Conservation (phyloP, 2,888 invertebrate genomes). For the Diploptera punctata region DNA sequence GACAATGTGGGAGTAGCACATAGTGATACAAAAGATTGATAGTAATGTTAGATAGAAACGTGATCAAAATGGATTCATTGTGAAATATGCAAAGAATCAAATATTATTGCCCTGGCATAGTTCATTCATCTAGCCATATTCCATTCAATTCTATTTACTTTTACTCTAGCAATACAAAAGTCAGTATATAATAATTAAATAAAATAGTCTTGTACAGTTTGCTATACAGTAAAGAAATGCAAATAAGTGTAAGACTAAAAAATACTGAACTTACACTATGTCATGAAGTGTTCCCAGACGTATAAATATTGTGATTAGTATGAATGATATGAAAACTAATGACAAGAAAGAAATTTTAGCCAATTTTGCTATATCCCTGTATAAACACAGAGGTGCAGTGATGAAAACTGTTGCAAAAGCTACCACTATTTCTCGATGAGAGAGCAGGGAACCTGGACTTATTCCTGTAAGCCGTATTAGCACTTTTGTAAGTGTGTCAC, state of each 20-base stretch:
- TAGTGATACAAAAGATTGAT: too few species aligned
- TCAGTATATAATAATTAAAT: too few species aligned
- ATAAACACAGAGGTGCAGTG: slow-evolving; percentile 80
- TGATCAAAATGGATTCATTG: too few species aligned
- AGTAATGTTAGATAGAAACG: too few species aligned
- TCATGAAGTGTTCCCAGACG: slow-evolving; percentile 64
- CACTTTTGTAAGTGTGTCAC: slow-evolving; percentile 84
- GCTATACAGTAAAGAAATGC: background rate
- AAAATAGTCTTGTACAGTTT: too few species aligned
- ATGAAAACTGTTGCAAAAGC: slow-evolving; percentile 74
- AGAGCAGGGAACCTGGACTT: slow-evolving; percentile 61
- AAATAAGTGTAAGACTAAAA: background rate
- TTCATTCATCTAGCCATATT: too few species aligned
- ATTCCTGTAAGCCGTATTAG: slow-evolving; percentile 71
- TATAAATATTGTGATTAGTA: slow-evolving; percentile 69
- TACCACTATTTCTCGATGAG: slow-evolving; percentile 71
- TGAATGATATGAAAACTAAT: slow-evolving; percentile 74
- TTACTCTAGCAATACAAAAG: too few species aligned
- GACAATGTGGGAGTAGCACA: too few species aligned
- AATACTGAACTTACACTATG: slow-evolving; percentile 67
- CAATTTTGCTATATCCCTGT: slow-evolving; percentile 74
- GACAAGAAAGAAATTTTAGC: slow-evolving; percentile 73
- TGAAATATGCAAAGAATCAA: too few species aligned
- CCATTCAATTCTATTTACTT: too few species aligned
- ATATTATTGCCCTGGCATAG: too few species aligned